Percentiles rank a stretch among this genome's conserved stretches.
Evolutionary conservation across 2,797 vertebrate genomes (phyloP).

Genomic region (Lagodon rhomboides): DNA sequence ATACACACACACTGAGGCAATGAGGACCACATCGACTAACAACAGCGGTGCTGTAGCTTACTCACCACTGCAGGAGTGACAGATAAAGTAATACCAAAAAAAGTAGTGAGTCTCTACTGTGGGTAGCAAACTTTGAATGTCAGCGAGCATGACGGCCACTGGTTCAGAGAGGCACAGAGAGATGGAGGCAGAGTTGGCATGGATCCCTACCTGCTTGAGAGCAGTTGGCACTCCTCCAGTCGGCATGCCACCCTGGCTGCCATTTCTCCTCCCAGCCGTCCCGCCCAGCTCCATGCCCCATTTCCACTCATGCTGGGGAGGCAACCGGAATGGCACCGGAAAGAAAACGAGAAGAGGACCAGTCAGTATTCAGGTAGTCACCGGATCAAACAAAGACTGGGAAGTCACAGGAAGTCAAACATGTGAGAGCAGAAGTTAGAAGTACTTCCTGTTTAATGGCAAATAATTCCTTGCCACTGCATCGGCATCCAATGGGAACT

Average conservation of each 20-base stretch:
- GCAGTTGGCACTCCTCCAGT: slow-evolving; percentile 60
- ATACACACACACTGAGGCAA: neutral
- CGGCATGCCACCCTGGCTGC: slow-evolving; percentile 54
- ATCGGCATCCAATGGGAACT: neutral
- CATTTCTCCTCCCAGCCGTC: slow-evolving; percentile 54
- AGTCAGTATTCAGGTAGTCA: slow-evolving; percentile 40
- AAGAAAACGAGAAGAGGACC: slow-evolving; percentile 33
- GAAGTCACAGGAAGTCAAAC: neutral
- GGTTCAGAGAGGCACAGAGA: slow-evolving; percentile 53
- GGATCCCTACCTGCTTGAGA: slow-evolving; percentile 63
- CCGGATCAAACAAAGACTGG: slow-evolving; percentile 19
- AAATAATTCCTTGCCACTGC: too few species aligned
- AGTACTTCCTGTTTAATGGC: too few species aligned
- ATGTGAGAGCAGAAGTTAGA: too few species aligned
- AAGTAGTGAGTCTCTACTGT: slow-evolving; percentile 36
- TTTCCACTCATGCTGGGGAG: slow-evolving; percentile 57
- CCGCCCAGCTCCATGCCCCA: slow-evolving; percentile 55
- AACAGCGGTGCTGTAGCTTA: neutral
- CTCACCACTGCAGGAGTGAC: slow-evolving; percentile 21
- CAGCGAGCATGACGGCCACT: slow-evolving; percentile 74
- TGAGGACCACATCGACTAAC: neutral
- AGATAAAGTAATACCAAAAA: slow-evolving; percentile 28
- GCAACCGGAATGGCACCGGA: slow-evolving; percentile 26
- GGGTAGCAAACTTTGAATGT: slow-evolving; percentile 79
- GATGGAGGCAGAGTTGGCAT: slow-evolving; percentile 47